Conservation (phyloP, 2,888 invertebrate species). For the Terebella lapidaria region DNA sequence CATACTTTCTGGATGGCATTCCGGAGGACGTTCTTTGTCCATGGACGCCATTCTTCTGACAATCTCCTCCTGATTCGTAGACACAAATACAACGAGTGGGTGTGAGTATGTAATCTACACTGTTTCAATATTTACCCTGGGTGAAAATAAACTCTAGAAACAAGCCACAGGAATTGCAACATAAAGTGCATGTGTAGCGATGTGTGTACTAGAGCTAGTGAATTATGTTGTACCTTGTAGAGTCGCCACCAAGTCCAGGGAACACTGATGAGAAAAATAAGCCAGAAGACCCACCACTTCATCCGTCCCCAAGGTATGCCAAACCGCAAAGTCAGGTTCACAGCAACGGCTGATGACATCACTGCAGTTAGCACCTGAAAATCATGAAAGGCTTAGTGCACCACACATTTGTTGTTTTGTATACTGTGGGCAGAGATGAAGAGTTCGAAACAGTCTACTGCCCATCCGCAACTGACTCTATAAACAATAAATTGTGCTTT, state of each 20-base stretch:
- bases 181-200: too few relatives aligned
- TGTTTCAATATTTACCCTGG: too few relatives aligned
- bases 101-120: too few relatives aligned
- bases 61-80: background rate
- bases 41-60: background rate
- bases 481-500: too few relatives aligned
- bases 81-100: too few relatives aligned
- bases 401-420: too few relatives aligned
- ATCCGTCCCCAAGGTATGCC: background rate
- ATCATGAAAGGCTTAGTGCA: too few relatives aligned
- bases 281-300: background rate
- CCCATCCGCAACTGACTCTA: too few relatives aligned
- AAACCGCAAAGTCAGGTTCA: background rate
- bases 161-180: background rate
- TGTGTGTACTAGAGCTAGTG: too few relatives aligned
- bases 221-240: constrained; percentile 17
- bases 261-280: constrained; percentile 19
- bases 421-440: too few relatives aligned
- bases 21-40: background rate
- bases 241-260: constrained; percentile 24
- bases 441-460: too few relatives aligned
- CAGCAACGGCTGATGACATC: background rate
- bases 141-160: background rate
- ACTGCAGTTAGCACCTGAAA: background rate
- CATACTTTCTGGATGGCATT: background rate